Percentiles rank a stretch among this genome's conserved stretches.
These are phyloP conservation scores for Pristionchus maxplancki DNA, from an alignment of 2,888 invertebrate species.

Conservation along the genomic window DNA sequence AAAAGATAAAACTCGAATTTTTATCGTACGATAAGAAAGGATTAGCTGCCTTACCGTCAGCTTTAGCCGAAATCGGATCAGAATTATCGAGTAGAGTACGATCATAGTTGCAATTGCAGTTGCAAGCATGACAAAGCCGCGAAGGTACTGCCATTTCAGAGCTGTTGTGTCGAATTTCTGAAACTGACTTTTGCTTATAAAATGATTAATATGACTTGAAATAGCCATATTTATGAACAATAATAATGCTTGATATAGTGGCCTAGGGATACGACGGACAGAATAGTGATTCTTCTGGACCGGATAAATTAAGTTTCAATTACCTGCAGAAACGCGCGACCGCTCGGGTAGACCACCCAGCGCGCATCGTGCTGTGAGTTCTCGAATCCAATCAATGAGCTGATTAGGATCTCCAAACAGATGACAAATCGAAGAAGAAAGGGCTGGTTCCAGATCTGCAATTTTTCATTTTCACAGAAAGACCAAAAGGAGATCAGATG, in stretches of 20 bases:
- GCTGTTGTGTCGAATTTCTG: neutral
- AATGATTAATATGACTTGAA: too few species aligned
- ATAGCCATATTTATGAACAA: too few species aligned
- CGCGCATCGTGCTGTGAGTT: neutral
- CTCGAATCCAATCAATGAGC: neutral
- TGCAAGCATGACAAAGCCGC: neutral
- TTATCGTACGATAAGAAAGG: neutral
- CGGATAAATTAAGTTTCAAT: too few species aligned
- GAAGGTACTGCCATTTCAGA: neutral
- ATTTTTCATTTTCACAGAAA: too few species aligned
- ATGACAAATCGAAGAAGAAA: neutral
- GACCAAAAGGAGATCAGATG: too few species aligned
- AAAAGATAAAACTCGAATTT: neutral
- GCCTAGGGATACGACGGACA: too few species aligned
- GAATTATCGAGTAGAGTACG: neutral
- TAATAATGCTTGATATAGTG: too few species aligned
- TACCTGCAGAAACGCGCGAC: neutral
- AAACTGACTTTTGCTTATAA: neutral
- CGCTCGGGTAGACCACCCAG: neutral
- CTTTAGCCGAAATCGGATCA: neutral
- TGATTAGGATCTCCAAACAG: neutral
- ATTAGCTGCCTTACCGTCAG: neutral
- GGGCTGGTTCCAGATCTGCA: neutral
- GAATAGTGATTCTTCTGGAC: too few species aligned
- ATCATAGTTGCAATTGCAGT: neutral